Percentiles rank a stretch among this genome's conserved stretches.
Conservation (phyloP, 2,113 vertebrate genomes). For the Acanthisitta chloris region DNA sequence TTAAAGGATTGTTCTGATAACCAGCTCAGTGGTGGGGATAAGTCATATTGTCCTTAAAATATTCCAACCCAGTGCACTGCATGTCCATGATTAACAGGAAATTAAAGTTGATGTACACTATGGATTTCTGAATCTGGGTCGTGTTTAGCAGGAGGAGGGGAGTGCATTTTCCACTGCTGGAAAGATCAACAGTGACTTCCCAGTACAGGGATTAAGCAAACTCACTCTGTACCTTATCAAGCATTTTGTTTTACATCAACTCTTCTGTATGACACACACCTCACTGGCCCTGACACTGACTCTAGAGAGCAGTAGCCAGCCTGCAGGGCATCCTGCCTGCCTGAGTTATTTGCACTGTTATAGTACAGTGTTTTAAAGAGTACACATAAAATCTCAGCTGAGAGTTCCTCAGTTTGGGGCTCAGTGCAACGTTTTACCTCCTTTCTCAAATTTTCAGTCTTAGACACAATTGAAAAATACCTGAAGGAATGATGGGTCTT, state of each 20-base stretch:
- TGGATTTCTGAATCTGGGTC: constrained; percentile 50
- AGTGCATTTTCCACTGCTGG: background rate
- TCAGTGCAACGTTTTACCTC: background rate
- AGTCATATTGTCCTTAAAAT: background rate
- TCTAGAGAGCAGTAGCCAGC: background rate
- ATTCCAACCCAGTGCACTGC: background rate
- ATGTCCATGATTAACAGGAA: constrained; percentile 9
- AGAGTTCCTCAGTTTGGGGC: background rate
- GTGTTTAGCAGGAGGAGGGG: background rate
- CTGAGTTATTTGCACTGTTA: background rate
- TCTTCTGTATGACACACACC: background rate
- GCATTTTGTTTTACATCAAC: background rate
- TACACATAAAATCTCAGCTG: background rate
- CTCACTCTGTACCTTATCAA: background rate
- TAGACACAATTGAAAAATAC: background rate
- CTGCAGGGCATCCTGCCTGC: background rate
- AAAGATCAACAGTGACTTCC: constrained; percentile 22
- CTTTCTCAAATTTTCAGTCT: background rate
- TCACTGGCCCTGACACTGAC: background rate
- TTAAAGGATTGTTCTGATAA: background rate
- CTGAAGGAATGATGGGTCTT: background rate
- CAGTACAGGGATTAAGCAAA: constrained; percentile 11
- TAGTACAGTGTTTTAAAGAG: background rate
- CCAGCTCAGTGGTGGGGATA: background rate
- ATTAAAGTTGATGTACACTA: constrained; percentile 6